phyloP scores from a whole-genome alignment of 2,888 invertebrate genomes.

The Lobophora halterata region DNA sequence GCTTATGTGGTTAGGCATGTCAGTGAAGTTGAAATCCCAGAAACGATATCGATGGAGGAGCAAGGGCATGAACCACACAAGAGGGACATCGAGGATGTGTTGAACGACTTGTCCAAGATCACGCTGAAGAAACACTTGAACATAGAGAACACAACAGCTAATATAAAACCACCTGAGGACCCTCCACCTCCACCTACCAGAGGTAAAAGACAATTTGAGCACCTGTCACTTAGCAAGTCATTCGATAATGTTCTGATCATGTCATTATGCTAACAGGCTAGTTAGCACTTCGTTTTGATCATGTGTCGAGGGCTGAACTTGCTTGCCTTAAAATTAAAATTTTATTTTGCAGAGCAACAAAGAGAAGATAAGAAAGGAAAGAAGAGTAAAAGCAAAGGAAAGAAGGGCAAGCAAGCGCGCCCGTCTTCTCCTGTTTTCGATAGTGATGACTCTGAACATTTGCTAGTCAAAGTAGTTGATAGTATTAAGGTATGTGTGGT shows the following conservation, averaged over 20 bases:
- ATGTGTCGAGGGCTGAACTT: no score
- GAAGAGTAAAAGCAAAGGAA: constrained; percentile 61
- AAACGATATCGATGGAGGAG: constrained; percentile 50
- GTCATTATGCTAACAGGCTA: no score
- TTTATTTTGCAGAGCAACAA: constrained; percentile 30
- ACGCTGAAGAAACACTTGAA: constrained; percentile 70
- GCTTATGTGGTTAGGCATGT: constrained; percentile 68
- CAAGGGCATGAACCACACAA: constrained; percentile 65
- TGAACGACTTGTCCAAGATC: constrained; percentile 71
- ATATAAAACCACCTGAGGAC: constrained; percentile 66
- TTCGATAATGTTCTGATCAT: no score
- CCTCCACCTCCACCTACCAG: constrained; percentile 49
- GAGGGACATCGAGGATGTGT: constrained; percentile 69
- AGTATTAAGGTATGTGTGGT: constrained; percentile 59
- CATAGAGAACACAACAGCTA: constrained; percentile 72
- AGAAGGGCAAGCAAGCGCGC: constrained; percentile 41
- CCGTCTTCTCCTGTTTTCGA: constrained; percentile 48
- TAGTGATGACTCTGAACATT: constrained; percentile 68
- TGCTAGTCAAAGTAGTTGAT: constrained; percentile 66
- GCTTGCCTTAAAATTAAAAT: no score
- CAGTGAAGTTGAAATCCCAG: constrained; percentile 56
- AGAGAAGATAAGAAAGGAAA: constrained; percentile 65
- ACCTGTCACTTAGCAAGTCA: not conserved
- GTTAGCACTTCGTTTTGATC: no score
- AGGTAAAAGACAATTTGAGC: constrained; percentile 48